Conservation (phyloP, 1,140 invertebrate genomes). For the Streblospio benedicti region DNA sequence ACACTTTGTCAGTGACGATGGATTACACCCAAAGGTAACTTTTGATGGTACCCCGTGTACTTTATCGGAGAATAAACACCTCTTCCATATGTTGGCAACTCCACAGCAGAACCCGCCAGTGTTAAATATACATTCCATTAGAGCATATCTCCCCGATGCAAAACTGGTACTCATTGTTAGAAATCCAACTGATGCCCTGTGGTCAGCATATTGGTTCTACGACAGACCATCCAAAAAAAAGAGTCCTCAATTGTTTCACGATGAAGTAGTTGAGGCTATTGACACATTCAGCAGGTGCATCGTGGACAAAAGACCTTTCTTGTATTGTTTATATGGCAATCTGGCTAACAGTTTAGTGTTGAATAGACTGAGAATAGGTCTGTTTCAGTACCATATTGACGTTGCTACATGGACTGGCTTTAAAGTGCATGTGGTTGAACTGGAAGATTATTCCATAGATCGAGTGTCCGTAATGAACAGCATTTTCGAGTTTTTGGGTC, state of each 20-base stretch:
- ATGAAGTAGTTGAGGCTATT: constrained; percentile 24
- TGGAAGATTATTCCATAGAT: constrained; percentile 71
- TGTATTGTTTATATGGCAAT: no score
- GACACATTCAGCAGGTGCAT: no score
- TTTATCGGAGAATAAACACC: constrained; percentile 12
- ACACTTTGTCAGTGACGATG: constrained; percentile 16
- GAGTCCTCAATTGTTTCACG: constrained; percentile 7
- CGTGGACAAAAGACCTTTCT: no score
- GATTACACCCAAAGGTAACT: constrained; percentile 17
- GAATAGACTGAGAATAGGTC: no score
- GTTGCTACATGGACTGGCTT: constrained; percentile 25
- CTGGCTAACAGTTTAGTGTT: no score
- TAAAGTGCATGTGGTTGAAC: constrained; percentile 57
- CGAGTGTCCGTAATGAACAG: constrained; percentile 73
- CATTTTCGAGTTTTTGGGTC: constrained; percentile 53
- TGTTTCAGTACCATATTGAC: constrained; percentile 27
- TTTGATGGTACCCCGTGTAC: no score
- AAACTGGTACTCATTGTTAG: constrained; percentile 53
- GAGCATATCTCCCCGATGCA: constrained; percentile 54
- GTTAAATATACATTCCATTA: background rate
- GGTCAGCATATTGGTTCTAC: constrained; percentile 70
- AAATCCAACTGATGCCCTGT: constrained; percentile 60
- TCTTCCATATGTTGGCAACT: constrained; percentile 54
- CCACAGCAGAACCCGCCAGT: constrained; percentile 16
- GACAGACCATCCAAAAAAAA: constrained; percentile 56